Evolutionary conservation across 2,888 invertebrate species (phyloP).

Genomic region (Caenorhabditis virilis): DNA sequence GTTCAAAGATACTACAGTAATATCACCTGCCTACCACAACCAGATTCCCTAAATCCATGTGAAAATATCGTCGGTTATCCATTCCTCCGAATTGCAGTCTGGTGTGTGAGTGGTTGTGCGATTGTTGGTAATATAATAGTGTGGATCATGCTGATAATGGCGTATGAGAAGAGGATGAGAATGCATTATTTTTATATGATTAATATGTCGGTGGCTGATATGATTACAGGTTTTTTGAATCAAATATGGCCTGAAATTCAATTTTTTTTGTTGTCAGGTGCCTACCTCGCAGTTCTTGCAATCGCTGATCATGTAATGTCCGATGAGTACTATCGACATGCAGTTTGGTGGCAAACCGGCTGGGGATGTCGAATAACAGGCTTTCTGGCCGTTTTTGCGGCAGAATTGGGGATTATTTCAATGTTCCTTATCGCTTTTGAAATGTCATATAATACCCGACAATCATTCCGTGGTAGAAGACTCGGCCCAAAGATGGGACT

Average conservation of each 20-base stretch:
- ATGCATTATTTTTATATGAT: slow-evolving; percentile 94
- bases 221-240: slow-evolving; percentile 82
- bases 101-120: slow-evolving; percentile 93
- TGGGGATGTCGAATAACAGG: slow-evolving; percentile 89
- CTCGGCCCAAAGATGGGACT: slow-evolving; percentile 70
- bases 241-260: background rate
- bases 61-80: slow-evolving; percentile 83
- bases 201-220: slow-evolving; percentile 93
- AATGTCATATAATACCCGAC: slow-evolving; percentile 69
- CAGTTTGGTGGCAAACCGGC: slow-evolving; percentile 91
- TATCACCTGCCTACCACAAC: slow-evolving; percentile 73
- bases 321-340: slow-evolving; percentile 92
- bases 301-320: slow-evolving; percentile 93
- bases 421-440: slow-evolving; percentile 81
- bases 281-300: slow-evolving; percentile 87
- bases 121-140: slow-evolving; percentile 81
- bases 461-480: slow-evolving; percentile 86
- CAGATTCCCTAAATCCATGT: slow-evolving; percentile 84
- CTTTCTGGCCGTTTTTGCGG: slow-evolving; percentile 87
- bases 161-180: slow-evolving; percentile 76
- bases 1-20: slow-evolving; percentile 50
- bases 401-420: slow-evolving; percentile 91
- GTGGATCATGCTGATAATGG: slow-evolving; percentile 74
- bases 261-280: slow-evolving; percentile 69
- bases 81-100: slow-evolving; percentile 77